phyloP scores from a whole-genome alignment of 1,140 invertebrate species.

The Calephelis nemesis region DNA sequence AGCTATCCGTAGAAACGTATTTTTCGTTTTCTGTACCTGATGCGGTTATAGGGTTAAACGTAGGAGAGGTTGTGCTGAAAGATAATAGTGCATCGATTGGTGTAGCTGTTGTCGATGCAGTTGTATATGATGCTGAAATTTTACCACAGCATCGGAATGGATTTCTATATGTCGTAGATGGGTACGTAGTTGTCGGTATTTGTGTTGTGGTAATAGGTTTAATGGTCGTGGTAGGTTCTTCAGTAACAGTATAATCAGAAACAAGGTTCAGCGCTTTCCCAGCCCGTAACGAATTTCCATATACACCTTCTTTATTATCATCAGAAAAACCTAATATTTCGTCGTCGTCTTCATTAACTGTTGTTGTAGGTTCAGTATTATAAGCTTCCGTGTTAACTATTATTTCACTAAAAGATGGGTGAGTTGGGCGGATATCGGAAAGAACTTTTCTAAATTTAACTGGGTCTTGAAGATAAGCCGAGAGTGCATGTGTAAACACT shows the following conservation, averaged over 20 bases:
- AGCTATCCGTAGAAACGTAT: slow-evolving; percentile 50
- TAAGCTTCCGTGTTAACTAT: slow-evolving; percentile 60
- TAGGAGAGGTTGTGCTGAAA: slow-evolving; percentile 48
- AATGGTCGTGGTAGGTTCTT: slow-evolving; percentile 49
- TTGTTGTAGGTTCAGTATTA: slow-evolving; percentile 75
- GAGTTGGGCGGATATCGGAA: slow-evolving; percentile 87
- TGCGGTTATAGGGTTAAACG: slow-evolving; percentile 7
- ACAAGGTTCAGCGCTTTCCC: slow-evolving; percentile 67
- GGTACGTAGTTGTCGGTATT: slow-evolving; percentile 33
- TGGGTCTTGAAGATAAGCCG: slow-evolving; percentile 89
- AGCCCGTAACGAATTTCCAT: slow-evolving; percentile 50
- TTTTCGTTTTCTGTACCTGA: slow-evolving; percentile 18
- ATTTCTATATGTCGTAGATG: slow-evolving; percentile 46
- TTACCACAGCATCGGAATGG: slow-evolving; percentile 70
- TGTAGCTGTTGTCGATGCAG: slow-evolving; percentile 44
- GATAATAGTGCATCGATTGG: slow-evolving; percentile 43
- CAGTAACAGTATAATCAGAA: slow-evolving; percentile 54
- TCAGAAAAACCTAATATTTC: slow-evolving; percentile 89
- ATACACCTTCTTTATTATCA: slow-evolving; percentile 61
- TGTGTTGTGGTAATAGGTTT: slow-evolving; percentile 43
- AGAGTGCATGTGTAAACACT: slow-evolving; percentile 89
- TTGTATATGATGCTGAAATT: slow-evolving; percentile 72
- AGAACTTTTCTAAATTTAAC: slow-evolving; percentile 87
- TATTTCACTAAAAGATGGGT: slow-evolving; percentile 80
- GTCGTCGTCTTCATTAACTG: slow-evolving; percentile 84